Evolutionary conservation across 2,797 vertebrate genomes (phyloP), one percentile per base, ranked within the genome.

Genomic region (Glyptemys insculpta): DNA sequence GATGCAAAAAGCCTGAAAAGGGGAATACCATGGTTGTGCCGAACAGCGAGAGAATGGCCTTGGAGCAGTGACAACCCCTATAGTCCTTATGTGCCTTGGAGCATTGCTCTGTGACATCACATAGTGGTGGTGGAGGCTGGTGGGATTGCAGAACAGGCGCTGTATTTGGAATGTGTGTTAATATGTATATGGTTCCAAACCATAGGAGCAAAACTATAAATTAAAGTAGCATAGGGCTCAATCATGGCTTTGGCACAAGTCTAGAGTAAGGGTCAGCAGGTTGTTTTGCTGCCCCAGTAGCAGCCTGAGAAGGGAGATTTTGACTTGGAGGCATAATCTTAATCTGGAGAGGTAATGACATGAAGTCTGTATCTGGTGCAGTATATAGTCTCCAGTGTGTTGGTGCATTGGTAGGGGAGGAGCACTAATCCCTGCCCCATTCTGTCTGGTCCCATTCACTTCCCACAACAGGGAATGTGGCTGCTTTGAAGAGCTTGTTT

Each of bases 361-460:
- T 94, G 91, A 95, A 96, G 81, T 80, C 62, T 95, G 79, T 87
- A 96, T 88, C 92, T 96, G 95, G 83, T 96, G 92, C 84, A 90
- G 92, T 95, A 95, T 92, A 78, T 85, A 83, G 93, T 96, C 12
- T 76, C 83, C 92, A 97, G 86, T 86, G 57, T 95, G 90, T 86
- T 97, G 95, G 72, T 47, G 44, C 72, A 76, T 27, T 47, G 23
- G 14, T 68, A 14, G 12, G 72, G 25, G 14, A 76, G 41, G 12
- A 76, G 44, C 23, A 27, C 23, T 76, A 47, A 76, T 76, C 6
- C 7, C 23, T 44, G 44, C 12, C 23, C 44, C 44, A 44, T 29
- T 44, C 41, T 4, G 65, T 21, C 34, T 5, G 5, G n/a, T 68
- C n/a, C 4, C 27, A 18, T 31, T 49, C 44, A 15, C 74, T 29